phyloP scores from a whole-genome alignment of 2,888 invertebrate genomes.

The Calephelis perditalis region DNA sequence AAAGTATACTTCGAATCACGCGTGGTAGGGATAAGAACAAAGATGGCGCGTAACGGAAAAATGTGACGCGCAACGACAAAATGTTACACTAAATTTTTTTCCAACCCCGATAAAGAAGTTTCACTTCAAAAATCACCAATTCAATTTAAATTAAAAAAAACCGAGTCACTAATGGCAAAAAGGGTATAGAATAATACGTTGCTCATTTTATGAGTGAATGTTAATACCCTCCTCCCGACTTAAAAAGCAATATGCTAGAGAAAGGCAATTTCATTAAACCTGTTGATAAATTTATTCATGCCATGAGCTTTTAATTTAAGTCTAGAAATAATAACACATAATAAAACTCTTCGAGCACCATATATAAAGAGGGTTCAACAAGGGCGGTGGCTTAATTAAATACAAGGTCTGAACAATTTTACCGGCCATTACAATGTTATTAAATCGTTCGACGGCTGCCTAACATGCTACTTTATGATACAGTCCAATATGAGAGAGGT shows the following conservation, averaged over 20 bases:
- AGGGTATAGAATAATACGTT: not conserved
- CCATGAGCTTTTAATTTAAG: conserved; percentile 37
- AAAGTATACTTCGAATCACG: too few relatives aligned
- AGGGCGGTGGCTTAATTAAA: conserved; percentile 69
- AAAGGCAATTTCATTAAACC: conserved; percentile 23
- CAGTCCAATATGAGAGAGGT: conserved; percentile 50
- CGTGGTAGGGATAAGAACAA: too few relatives aligned
- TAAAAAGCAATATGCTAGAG: conserved; percentile 21
- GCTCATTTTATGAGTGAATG: not conserved
- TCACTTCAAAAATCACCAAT: too few relatives aligned
- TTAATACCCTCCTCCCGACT: not conserved
- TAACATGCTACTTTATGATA: conserved; percentile 60
- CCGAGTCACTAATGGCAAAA: not conserved
- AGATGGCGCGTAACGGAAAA: too few relatives aligned
- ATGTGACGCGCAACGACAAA: too few relatives aligned
- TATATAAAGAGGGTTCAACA: conserved; percentile 46
- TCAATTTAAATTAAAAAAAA: too few relatives aligned
- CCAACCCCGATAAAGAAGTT: too few relatives aligned
- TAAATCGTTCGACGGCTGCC: conserved; percentile 69
- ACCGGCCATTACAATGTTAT: conserved; percentile 70
- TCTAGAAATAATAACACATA: conserved; percentile 56
- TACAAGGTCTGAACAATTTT: conserved; percentile 58
- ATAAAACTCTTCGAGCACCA: conserved; percentile 53
- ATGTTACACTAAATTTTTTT: too few relatives aligned
- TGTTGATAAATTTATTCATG: conserved; percentile 32